A percentile compares a stretch with the other conserved stretches of the same genome.
phyloP scores from a whole-genome alignment of 2,113 vertebrate species.

The Triplophysa tibetana region DNA sequence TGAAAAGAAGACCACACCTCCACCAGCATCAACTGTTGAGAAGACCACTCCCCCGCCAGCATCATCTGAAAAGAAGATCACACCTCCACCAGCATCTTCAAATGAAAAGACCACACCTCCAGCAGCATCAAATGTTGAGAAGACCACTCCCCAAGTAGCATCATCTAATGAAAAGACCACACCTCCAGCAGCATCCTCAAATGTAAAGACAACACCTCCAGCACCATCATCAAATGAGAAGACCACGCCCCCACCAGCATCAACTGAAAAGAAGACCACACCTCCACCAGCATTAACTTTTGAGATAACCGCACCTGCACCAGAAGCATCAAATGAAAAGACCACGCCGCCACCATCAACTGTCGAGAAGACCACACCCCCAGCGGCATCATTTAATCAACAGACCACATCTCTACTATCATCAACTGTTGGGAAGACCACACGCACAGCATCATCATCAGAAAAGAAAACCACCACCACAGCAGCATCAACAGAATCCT shows the following conservation, averaged over 20 bases:
- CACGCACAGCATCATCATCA: neutral
- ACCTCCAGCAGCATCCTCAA: neutral
- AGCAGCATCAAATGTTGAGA: neutral
- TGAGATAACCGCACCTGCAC: neutral
- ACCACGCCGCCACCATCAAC: neutral
- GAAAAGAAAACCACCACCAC: constrained; percentile 34
- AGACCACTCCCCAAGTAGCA: neutral
- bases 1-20: neutral
- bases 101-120: neutral
- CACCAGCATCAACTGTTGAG: neutral
- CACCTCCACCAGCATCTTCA: neutral
- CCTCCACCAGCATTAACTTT: neutral
- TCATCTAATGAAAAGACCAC: neutral
- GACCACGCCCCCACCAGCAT: neutral
- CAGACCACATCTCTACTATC: neutral
- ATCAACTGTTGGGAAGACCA: neutral
- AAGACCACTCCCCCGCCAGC: neutral
- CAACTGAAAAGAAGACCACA: neutral
- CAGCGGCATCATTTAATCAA: no score
- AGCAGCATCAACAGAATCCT: neutral
- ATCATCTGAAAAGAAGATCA: neutral
- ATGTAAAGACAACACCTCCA: neutral
- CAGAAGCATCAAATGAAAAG: neutral
- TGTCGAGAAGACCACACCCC: no score
- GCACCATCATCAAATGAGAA: neutral